These are phyloP conservation scores for Tethea ocularis DNA, from an alignment of 2,888 invertebrate species.

Conservation along the genomic window DNA sequence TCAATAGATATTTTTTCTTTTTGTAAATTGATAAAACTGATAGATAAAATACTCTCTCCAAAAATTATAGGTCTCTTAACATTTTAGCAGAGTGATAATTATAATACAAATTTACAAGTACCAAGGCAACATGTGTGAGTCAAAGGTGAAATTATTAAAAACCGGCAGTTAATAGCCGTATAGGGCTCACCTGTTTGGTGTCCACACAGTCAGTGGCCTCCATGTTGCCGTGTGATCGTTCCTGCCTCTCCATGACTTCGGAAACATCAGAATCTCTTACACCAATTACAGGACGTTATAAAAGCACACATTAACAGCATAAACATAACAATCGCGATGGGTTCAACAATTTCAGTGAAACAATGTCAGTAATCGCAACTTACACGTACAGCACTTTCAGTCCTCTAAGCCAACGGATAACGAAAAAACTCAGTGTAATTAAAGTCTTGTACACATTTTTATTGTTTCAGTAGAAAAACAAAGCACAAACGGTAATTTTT, in stretches of 20 bases:
- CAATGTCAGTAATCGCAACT: conserved; percentile 79
- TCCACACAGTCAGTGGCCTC: conserved; percentile 85
- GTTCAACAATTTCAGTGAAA: conserved; percentile 73
- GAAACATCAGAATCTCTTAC: conserved; percentile 80
- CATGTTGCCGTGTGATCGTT: conserved; percentile 84
- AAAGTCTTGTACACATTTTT: conserved; percentile 51
- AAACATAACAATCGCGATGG: conserved; percentile 80
- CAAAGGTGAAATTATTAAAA: conserved; percentile 61
- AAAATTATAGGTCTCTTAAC: background rate
- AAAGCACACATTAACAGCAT: conserved; percentile 67
- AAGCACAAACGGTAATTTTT: conserved; percentile 54
- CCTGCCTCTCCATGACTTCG: conserved; percentile 78
- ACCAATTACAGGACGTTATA: conserved; percentile 64
- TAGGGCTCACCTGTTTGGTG: conserved; percentile 85
- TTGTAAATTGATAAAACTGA: background rate
- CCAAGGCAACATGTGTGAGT: conserved; percentile 46
- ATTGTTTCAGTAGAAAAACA: conserved; percentile 42
- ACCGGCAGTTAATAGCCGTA: conserved; percentile 69
- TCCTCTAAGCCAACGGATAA: conserved; percentile 45
- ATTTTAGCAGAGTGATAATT: conserved; percentile 26
- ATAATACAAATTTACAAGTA: conserved; percentile 43
- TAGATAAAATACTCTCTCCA: background rate
- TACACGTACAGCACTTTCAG: conserved; percentile 66
- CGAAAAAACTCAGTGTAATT: conserved; percentile 32
- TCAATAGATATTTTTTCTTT: too few species aligned